These are phyloP conservation scores for Microcebus ravelobensis DNA, from an alignment of 2,113 vertebrate species.

Conservation along the genomic window DNA sequence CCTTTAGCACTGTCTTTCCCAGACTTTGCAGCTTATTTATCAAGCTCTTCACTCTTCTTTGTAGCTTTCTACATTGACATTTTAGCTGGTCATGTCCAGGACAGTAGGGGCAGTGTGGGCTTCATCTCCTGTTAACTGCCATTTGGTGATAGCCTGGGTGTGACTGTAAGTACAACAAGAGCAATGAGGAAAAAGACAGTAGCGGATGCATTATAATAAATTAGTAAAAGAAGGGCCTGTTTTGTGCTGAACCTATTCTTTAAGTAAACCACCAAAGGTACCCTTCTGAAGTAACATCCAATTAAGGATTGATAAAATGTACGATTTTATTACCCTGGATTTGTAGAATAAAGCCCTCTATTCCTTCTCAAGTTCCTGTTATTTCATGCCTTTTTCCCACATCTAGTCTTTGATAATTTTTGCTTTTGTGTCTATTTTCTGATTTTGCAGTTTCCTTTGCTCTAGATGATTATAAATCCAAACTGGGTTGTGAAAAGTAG, in stretches of 20 bases:
- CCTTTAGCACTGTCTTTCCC: slow-evolving; percentile 36
- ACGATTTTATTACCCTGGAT: neutral
- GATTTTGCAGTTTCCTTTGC: slow-evolving; percentile 9
- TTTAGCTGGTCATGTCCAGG: neutral
- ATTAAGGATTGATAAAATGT: slow-evolving; percentile 68
- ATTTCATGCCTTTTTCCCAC: neutral
- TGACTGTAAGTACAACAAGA: slow-evolving; percentile 65
- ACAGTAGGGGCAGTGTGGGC: neutral
- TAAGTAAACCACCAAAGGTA: slow-evolving; percentile 62
- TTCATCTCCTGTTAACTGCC: slow-evolving; percentile 53
- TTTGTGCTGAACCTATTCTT: slow-evolving; percentile 69
- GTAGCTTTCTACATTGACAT: slow-evolving; percentile 43
- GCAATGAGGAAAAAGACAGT: slow-evolving; percentile 49
- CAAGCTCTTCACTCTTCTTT: slow-evolving; percentile 53
- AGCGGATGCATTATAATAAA: slow-evolving; percentile 70
- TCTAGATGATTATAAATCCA: neutral
- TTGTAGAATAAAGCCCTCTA: neutral
- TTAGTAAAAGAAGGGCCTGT: slow-evolving; percentile 64
- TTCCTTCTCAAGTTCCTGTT: neutral
- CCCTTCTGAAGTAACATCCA: slow-evolving; percentile 67
- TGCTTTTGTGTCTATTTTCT: slow-evolving; percentile 6
- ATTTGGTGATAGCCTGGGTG: slow-evolving; percentile 58
- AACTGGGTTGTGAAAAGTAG: neutral
- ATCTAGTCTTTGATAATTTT: neutral
- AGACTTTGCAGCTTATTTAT: neutral